phyloP scores from a whole-genome alignment of 2,797 vertebrate genomes.

The Rhabdomys pumilio region DNA sequence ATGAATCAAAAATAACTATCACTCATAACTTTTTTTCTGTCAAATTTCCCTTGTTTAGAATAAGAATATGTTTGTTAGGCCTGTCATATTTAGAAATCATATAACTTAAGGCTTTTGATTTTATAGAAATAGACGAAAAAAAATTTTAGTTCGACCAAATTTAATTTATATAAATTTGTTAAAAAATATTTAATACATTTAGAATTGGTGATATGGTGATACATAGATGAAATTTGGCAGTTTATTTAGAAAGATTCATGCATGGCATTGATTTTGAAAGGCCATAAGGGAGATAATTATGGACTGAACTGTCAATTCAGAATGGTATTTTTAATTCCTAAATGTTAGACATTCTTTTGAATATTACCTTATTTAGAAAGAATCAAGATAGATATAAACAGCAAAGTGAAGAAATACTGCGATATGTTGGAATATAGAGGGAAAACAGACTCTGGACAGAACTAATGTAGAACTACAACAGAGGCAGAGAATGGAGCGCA shows the following conservation, averaged over 20 bases:
- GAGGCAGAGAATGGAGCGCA: not conserved
- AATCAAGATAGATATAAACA: not conserved
- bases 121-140: too few species aligned
- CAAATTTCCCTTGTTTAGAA: not conserved
- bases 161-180: not conserved
- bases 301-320: not conserved
- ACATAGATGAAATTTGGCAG: not conserved
- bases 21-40: not conserved
- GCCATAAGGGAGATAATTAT: not conserved
- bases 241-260: not conserved
- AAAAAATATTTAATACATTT: not conserved
- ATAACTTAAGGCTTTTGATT: not conserved
- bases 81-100: not conserved
- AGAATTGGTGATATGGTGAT: not conserved
- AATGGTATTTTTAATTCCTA: not conserved
- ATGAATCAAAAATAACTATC: not conserved
- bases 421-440: not conserved
- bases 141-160: not conserved
- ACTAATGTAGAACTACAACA: not conserved
- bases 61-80: too few species aligned
- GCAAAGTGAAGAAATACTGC: not conserved
- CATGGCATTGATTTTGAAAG: not conserved
- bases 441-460: not conserved
- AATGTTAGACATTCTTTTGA: not conserved
- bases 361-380: not conserved